Evolutionary conservation across 2,797 vertebrate genomes (phyloP).

Genomic region (Pipistrellus nathusii): DNA sequence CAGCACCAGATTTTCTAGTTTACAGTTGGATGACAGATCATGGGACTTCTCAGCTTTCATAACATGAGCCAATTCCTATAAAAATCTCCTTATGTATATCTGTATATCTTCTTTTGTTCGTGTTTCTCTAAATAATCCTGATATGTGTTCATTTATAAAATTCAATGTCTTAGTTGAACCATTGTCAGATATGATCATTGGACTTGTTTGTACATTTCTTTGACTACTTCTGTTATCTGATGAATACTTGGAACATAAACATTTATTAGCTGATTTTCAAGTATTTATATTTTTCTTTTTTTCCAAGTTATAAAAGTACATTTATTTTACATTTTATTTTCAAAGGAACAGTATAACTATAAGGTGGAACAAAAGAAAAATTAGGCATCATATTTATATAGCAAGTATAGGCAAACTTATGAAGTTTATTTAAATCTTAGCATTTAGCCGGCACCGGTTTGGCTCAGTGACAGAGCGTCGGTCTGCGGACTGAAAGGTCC

Average conservation of each 20-base stretch:
- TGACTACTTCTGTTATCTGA: background rate
- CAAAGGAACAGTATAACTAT: slow-evolving; percentile 47
- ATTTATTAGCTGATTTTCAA: background rate
- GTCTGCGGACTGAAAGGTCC: too few relatives aligned
- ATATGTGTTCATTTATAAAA: background rate
- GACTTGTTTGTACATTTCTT: background rate
- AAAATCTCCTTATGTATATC: background rate
- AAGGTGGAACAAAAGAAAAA: slow-evolving; percentile 1
- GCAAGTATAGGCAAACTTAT: background rate
- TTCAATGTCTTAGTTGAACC: background rate
- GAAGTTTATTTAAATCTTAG: slow-evolving; percentile 69
- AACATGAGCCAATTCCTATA: background rate
- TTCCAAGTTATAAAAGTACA: slow-evolving; percentile 47
- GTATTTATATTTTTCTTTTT: background rate
- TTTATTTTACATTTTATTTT: slow-evolving; percentile 66
- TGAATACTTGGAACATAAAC: background rate
- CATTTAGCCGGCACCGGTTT: too few relatives aligned
- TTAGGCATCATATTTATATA: slow-evolving; percentile 29
- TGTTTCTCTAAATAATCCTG: background rate
- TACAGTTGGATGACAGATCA: background rate
- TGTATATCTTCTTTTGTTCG: background rate
- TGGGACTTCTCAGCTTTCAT: background rate
- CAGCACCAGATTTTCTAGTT: background rate
- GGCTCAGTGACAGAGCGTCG: too few relatives aligned
- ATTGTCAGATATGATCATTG: background rate